Evolutionary conservation across 2,888 invertebrate species (phyloP), one percentile per base, ranked within the genome.

Genomic region (Acrobasis suavella): DNA sequence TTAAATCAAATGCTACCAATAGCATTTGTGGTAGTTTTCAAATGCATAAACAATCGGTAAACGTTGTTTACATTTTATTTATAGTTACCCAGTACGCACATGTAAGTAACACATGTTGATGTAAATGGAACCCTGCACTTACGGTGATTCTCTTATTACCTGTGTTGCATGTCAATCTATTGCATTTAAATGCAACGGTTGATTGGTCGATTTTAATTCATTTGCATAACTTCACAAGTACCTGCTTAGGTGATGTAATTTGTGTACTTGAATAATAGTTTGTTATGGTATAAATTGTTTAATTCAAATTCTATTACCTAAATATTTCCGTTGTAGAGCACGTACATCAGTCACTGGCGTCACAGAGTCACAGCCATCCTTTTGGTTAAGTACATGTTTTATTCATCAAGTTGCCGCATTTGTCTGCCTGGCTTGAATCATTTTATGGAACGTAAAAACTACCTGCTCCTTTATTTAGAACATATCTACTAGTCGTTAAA

Each of bases 141-240:
- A 72, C 70, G 64, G 77, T 80, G 82, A 79, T 84, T 85, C 80
- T 68, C 72, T 79, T 77, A 76, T 80, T 82, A 83, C 78, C 68
- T 67, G 70, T 75, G 75, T 80, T 80, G 75, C 74, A 75, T 79
- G 72, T 77, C 22, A 72, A 67, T 69, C 70, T 70, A 61, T 62
- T 68, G 68, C 63, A 64, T 62, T 64, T 46, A 49, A 65, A 64
- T 69, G 64, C 64, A 67, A 54, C 51, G 70, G 65, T 64, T 65
- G 62, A 62, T 51, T 50, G 52, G n/a, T 22, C 58, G 42, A 42
- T 60, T 50, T 42, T 64, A 62, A 50, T 56, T 63, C 60, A 62
- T 58, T 64, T 60, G 61, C 54, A 61, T 58, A 66, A 67, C 51
- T 38, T 64, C 15, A 22, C 14, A 39, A 51, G n/a, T 60, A 52